Base-by-base conservation (phyloP, 2,888 invertebrate genomes). In the Dorcus hopei region DNA sequence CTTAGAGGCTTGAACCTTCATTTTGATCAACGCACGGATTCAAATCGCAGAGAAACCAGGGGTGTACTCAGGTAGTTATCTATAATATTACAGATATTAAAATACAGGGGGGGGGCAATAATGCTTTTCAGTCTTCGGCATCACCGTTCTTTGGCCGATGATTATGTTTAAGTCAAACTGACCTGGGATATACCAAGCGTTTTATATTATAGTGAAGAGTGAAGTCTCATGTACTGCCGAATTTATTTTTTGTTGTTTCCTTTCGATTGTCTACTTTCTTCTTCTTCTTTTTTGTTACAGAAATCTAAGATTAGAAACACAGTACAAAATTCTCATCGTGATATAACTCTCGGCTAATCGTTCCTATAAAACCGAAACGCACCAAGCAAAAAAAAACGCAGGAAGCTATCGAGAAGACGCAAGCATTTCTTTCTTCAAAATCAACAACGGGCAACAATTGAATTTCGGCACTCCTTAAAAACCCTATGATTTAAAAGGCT, bases 251-350 rank as follows among this genome's bases (percentile, higher is more conserved):
- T 14, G 14, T n/a, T 8, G 9, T 9, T 41, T 14, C 2, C 1
- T 41, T 41, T 41, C 41, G 7, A 6, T n/a, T 41, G 14, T 41
- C n/a, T n/a, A 14, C n/a, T 33, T 6, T 7, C 5, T 7, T 4
- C 26, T 54, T 50, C 26, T 45, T 55, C 7, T 56, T 61, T 54
- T 62, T 63, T 57, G 52, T 72, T 72, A 56, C 71, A 71, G 70
- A 70, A 70, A 69, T 65, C 66, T 49, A 59, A 63, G 59, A 68
- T 75, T 74, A 68, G 74, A 74, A 73, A 69, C 63, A 74, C 72
- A 77, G 74, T 74, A 76, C 74, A 76, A 75, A 73, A 75, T 68
- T 67, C 52, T 63, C 60, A 68, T 71, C 70, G 73, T 73, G 73
- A 72, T 74, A 63, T n/a, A 60, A 48, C 47, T 33, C 26, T 33